phyloP scores from a whole-genome alignment of 2,113 vertebrate genomes.

The Telmatochromis sp. region DNA sequence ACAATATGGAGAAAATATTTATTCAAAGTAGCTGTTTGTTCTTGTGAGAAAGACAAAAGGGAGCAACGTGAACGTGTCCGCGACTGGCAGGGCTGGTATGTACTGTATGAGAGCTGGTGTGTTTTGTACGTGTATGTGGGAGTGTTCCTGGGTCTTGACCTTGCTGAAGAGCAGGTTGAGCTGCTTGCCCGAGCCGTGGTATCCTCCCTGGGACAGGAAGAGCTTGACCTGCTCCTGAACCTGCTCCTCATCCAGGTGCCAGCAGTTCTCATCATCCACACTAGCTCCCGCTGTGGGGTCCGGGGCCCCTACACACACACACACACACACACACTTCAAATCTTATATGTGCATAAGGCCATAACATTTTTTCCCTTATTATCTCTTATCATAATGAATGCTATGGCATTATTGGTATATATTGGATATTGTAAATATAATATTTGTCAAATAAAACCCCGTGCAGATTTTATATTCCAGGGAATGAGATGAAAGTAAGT shows the following conservation, averaged over 20 bases:
- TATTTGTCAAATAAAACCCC: background rate
- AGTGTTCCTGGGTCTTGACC: constrained; percentile 67
- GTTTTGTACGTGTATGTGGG: background rate
- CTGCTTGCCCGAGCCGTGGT: constrained; percentile 98
- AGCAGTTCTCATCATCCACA: constrained; percentile 98
- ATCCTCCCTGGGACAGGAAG: constrained; percentile 95
- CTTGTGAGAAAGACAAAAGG: background rate
- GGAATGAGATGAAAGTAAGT: background rate
- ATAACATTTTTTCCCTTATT: background rate
- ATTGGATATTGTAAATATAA: background rate
- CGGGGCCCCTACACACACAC: constrained; percentile 81
- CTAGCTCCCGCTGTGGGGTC: constrained; percentile 98
- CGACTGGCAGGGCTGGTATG: background rate
- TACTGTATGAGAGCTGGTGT: background rate
- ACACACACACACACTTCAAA: background rate
- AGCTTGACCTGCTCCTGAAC: constrained; percentile 99
- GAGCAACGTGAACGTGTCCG: background rate
- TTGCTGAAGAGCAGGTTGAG: constrained; percentile 99
- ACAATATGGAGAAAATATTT: background rate
- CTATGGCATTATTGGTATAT: background rate
- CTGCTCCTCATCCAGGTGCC: constrained; percentile 99
- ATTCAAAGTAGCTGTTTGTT: background rate
- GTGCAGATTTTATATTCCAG: background rate
- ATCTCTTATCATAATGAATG: background rate
- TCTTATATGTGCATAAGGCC: background rate